phyloP scores from a whole-genome alignment of 2,888 invertebrate genomes.

The Hanleya hanleyi region DNA sequence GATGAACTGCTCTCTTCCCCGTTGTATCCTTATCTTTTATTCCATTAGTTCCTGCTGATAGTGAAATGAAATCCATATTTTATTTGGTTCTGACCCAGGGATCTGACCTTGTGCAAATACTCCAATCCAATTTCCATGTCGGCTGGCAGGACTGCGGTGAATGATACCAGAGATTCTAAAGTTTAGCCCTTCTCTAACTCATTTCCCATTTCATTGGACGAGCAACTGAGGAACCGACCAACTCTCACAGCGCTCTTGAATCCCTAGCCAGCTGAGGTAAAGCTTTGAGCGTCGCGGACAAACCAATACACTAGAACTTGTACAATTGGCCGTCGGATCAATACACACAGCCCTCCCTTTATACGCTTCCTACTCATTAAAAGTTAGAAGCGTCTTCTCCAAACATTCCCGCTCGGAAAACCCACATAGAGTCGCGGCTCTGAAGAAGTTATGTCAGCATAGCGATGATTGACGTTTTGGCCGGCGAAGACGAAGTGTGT shows the following conservation, averaged over 20 bases:
- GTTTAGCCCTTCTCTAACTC: neutral
- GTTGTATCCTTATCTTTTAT: neutral
- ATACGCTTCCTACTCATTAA: neutral
- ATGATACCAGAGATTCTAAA: neutral
- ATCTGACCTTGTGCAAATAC: neutral
- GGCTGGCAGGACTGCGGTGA: neutral
- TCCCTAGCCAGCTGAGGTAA: neutral
- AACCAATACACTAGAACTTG: constrained; percentile 8
- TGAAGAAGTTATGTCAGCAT: neutral
- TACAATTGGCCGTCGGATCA: neutral
- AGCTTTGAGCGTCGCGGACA: neutral
- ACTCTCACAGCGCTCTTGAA: neutral
- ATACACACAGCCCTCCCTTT: constrained; percentile 2
- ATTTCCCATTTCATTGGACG: no score
- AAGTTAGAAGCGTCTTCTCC: constrained; percentile 1
- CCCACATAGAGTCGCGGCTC: neutral
- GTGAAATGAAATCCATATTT: neutral
- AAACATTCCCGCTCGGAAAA: neutral
- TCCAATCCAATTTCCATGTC: neutral
- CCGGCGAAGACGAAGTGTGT: no score
- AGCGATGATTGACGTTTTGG: no score
- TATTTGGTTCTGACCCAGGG: neutral
- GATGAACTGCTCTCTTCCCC: neutral
- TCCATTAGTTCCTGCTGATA: neutral
- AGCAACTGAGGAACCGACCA: no score